Percentiles rank a stretch among this genome's conserved stretches.
Conservation (phyloP, 2,888 invertebrate species). For the Leptothorax acervorum region DNA sequence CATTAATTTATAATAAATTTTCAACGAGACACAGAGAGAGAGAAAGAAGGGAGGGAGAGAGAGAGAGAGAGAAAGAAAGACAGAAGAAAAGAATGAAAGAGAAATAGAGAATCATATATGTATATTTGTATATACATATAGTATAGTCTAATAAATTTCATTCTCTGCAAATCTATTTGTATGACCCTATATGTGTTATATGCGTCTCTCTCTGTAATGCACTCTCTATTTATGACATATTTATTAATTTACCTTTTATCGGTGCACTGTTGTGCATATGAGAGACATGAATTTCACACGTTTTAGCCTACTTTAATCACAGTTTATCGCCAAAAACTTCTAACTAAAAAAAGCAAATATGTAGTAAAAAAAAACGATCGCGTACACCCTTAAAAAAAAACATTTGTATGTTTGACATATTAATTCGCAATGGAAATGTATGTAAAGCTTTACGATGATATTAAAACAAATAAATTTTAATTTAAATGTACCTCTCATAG, state of each 20-base stretch:
- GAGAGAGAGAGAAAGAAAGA: neutral
- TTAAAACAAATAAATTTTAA: slow-evolving; percentile 11
- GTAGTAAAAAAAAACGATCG: neutral
- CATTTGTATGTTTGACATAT: neutral
- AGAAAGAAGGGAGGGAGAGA: too few species aligned
- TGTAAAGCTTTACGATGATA: neutral
- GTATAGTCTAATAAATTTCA: too few species aligned
- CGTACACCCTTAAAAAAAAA: neutral
- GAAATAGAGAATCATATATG: too few species aligned
- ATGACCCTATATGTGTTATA: too few species aligned
- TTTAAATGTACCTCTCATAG: neutral
- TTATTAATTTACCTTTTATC: neutral
- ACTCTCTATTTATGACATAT: neutral
- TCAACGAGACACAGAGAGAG: neutral
- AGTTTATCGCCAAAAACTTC: neutral
- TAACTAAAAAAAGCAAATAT: neutral
- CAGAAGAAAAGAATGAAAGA: too few species aligned
- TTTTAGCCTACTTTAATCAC: neutral
- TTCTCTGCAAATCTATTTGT: too few species aligned
- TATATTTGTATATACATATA: too few species aligned
- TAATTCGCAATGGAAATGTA: neutral
- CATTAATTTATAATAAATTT: neutral
- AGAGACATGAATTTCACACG: neutral
- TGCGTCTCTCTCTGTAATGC: too few species aligned
- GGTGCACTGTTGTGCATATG: neutral